Evolutionary conservation across 2,797 vertebrate species (phyloP).

Genomic region (Gobio occitaniae): DNA sequence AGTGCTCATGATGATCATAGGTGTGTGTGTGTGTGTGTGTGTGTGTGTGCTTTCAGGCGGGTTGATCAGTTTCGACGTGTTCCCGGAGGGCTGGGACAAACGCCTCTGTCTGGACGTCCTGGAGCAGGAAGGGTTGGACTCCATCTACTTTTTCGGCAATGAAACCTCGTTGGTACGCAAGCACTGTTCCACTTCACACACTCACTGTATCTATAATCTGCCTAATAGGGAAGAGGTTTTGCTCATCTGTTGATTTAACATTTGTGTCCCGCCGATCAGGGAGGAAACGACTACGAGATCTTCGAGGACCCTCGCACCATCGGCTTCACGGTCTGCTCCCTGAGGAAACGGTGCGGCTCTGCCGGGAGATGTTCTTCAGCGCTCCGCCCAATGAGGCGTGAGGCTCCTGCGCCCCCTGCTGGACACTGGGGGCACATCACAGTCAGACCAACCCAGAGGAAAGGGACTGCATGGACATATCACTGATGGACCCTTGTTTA

Average conservation of each 20-base stretch:
- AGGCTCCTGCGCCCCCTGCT: conserved; percentile 46
- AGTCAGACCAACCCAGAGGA: not conserved
- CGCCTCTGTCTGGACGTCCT: conserved; percentile 91
- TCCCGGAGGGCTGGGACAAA: conserved; percentile 98
- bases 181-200: no score
- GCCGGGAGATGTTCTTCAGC: conserved; percentile 85
- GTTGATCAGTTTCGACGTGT: conserved; percentile 97
- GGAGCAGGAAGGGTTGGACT: conserved; percentile 85
- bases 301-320: conserved; percentile 91
- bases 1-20: not conserved
- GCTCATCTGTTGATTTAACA: not conserved
- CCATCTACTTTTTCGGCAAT: conserved; percentile 97
- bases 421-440: not conserved
- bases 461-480: not conserved
- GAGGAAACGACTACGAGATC: conserved; percentile 97
- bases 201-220: no score
- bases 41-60: conserved; percentile 81
- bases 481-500: not conserved
- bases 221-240: not conserved
- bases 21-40: not conserved
- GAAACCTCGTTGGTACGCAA: conserved; percentile 91
- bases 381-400: conserved; percentile 70
- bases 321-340: conserved; percentile 90
- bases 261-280: conserved; percentile 71
- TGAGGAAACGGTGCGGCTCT: conserved; percentile 87